Base-by-base conservation (phyloP, 2,888 invertebrate genomes). In the Eutolmus rufibarbis region DNA sequence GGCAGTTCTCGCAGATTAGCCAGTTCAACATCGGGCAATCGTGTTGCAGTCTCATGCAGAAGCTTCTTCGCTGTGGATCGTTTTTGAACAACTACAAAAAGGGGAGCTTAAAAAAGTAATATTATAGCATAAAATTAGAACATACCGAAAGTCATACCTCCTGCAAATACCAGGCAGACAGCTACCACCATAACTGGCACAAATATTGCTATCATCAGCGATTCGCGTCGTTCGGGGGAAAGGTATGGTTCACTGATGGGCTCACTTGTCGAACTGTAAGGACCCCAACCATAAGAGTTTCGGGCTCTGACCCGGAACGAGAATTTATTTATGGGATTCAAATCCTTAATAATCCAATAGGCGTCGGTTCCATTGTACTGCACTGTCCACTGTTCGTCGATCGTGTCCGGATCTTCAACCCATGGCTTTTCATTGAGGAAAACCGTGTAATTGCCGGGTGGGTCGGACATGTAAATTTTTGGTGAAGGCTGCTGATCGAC, bases 1-100 rank as follows among this genome's bases (percentile, higher is more conserved):
- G 98, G 97, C 31, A 98, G 94, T 91, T 97, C 97, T 87, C 97
- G 94, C 86, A 98, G 93, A 0, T 96, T 97, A 0, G 98, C 98
- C 85, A 98, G 93, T 91, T 98, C 98, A 0, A 96, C 95, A 90
- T 97, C 97, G 5, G 96, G 95, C 16, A 94, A 94, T 89, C 94
- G 92, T n/a, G 92, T 92, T 4, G 92, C 92, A 16, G 93, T 91
- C 34, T 94, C 93, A 90, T 94, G 94, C 79, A 94, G 93, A 0
- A 95, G 93, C 90, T 96, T 96, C 91, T 97, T 97, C 88, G 96
- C 95, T 89, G 95, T 94, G 66, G 94, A 93, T 19, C 95, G 94
- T 78, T 95, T 94, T 89, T 94, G 94, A 91, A 95, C 95, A 19
- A 95, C 96, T 95, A 92, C 77, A 92, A 91, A 51, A 88, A 5